phyloP scores from a whole-genome alignment of 2,888 invertebrate species.

The Sinohyriopsis cumingii region DNA sequence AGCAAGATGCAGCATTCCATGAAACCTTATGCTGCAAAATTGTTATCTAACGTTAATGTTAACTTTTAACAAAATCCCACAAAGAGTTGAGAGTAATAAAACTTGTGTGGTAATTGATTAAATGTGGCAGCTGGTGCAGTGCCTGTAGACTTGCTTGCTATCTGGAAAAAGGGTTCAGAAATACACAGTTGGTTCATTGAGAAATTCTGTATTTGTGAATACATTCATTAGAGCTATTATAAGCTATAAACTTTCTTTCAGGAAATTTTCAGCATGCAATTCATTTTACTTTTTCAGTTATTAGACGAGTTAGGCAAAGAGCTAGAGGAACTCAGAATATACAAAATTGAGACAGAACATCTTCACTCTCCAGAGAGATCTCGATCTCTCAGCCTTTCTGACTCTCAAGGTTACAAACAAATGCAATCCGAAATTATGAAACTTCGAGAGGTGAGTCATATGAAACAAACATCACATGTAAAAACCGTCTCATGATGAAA shows the following conservation, averaged over 20 bases:
- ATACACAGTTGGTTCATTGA: no score
- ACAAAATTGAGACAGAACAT: conserved; percentile 56
- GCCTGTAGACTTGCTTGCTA: no score
- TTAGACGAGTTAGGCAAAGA: conserved; percentile 71
- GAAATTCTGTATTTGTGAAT: no score
- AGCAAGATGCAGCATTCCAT: no score
- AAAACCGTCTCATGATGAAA: not conserved
- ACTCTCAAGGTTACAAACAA: conserved; percentile 52
- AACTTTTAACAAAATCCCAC: no score
- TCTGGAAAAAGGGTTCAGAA: no score
- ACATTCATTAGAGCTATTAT: no score
- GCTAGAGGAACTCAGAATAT: conserved; percentile 67
- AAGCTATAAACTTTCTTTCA: not conserved
- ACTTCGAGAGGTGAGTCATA: conserved; percentile 56
- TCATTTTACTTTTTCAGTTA: conserved; percentile 51
- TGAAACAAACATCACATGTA: not conserved
- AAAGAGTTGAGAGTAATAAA: no score
- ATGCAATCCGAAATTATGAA: conserved; percentile 57
- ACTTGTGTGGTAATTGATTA: no score
- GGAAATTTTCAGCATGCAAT: not conserved
- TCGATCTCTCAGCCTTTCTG: conserved; percentile 48
- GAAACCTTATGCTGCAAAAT: no score
- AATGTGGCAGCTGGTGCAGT: no score
- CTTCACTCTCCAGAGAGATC: conserved; percentile 22
- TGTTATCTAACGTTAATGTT: no score